These are phyloP conservation scores for Listrodromus nycthemerus DNA, from an alignment of 2,888 invertebrate genomes.

Conservation along the genomic window DNA sequence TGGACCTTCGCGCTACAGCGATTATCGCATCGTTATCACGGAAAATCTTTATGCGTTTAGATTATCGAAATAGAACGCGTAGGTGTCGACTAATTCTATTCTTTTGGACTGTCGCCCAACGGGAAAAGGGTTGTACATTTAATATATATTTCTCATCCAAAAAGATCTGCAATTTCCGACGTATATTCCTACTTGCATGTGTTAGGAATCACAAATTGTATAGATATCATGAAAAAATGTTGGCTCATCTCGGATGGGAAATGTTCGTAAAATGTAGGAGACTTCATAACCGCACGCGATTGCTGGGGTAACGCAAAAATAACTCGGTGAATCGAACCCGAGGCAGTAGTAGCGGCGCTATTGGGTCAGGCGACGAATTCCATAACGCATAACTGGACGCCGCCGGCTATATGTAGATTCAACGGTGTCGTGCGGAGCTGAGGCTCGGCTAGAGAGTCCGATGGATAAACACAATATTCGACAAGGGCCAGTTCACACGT, in stretches of 20 bases:
- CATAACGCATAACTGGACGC: not conserved
- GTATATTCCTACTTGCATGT: too few relatives aligned
- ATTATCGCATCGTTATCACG: constrained; percentile 40
- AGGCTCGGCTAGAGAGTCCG: not conserved
- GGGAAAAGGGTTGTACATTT: not conserved
- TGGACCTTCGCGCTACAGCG: constrained; percentile 28
- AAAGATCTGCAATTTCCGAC: not conserved
- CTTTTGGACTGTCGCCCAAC: not conserved
- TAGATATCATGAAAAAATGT: too few relatives aligned
- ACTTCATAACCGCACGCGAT: not conserved
- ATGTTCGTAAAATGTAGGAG: not conserved
- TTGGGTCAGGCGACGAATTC: constrained; percentile 31
- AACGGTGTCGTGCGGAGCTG: not conserved
- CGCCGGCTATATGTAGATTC: not conserved
- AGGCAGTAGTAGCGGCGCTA: constrained; percentile 39
- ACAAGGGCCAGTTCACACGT: constrained; percentile 20
- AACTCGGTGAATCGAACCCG: not conserved
- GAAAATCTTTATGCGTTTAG: constrained; percentile 40
- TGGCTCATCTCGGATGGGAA: not conserved
- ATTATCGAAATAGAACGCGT: constrained; percentile 20
- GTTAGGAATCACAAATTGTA: too few relatives aligned
- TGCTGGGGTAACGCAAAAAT: not conserved
- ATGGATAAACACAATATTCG: constrained; percentile 7
- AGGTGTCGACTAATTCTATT: constrained; percentile 31
- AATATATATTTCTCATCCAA: not conserved